Percentiles rank a stretch among this genome's conserved stretches.
These are phyloP conservation scores for western clawed frog (Xenopus tropicalis) DNA, from an alignment of 2,113 vertebrate genomes.

Conservation along the genomic window DNA sequence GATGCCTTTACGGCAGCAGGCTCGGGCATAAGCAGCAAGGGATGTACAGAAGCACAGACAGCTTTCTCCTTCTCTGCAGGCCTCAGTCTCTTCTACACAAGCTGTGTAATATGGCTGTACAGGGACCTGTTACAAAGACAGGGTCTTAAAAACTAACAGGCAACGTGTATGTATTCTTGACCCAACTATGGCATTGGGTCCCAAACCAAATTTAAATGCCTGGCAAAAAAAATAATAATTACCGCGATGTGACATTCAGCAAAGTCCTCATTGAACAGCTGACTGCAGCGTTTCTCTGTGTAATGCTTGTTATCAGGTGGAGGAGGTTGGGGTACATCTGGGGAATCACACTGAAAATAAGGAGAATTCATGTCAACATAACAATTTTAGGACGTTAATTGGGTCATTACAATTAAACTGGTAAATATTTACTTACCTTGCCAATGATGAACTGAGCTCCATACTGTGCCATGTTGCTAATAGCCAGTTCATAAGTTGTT, in stretches of 20 bases:
- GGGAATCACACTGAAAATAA: conserved; percentile 15
- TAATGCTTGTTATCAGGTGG: conserved; percentile 29
- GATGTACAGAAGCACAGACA: conserved; percentile 43
- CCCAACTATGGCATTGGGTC: not conserved
- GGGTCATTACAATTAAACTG: no score
- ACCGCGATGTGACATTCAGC: conserved; percentile 16
- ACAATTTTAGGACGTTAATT: no score
- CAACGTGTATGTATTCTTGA: not conserved
- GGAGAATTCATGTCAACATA: not conserved
- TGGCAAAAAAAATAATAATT: not conserved
- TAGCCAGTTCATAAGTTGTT: conserved; percentile 10
- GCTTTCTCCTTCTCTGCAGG: conserved; percentile 40
- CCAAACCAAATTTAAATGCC: no score
- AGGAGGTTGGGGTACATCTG: not conserved
- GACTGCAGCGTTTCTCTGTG: conserved; percentile 19
- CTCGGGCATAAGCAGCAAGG: conserved; percentile 42
- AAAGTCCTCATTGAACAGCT: conserved; percentile 16
- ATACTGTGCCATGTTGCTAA: conserved; percentile 39
- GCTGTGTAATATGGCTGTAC: conserved; percentile 30
- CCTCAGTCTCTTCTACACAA: conserved; percentile 39
- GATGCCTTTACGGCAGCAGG: conserved; percentile 36
- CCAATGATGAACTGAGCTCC: conserved; percentile 11
- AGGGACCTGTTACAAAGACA: conserved; percentile 2
- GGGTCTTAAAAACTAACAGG: not conserved
- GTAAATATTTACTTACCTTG: conserved; percentile 6